Percentiles rank a stretch among this genome's conserved stretches.
These are phyloP conservation scores for Nothobranchius kuhntae DNA, from an alignment of 2,113 vertebrate species.

Conservation along the genomic window DNA sequence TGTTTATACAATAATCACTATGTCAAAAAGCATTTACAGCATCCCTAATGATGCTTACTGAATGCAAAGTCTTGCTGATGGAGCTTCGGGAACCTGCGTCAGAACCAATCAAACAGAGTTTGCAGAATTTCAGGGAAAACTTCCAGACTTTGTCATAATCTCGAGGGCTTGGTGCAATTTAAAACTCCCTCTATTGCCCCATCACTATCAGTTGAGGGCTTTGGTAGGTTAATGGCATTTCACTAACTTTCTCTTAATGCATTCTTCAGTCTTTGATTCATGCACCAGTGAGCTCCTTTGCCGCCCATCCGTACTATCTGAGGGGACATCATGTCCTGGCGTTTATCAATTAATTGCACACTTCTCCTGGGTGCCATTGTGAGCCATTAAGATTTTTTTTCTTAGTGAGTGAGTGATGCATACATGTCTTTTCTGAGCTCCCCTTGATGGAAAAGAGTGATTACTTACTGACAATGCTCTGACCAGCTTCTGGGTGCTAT, in stretches of 20 bases:
- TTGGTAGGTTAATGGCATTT: constrained; percentile 79
- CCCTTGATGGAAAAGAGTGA: constrained; percentile 58
- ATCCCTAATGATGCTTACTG: constrained; percentile 71
- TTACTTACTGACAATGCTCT: constrained; percentile 62
- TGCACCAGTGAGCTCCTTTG: constrained; percentile 65
- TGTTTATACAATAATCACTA: constrained; percentile 69
- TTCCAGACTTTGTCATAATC: constrained; percentile 68
- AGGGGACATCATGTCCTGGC: constrained; percentile 71
- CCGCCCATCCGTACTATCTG: constrained; percentile 68
- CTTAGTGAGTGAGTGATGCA: constrained; percentile 69
- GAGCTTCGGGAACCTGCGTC: constrained; percentile 64
- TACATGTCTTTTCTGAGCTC: constrained; percentile 60
- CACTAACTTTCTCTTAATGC: constrained; percentile 75
- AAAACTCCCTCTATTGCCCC: constrained; percentile 68
- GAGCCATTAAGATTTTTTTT: constrained; percentile 54
- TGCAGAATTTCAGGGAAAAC: constrained; percentile 64
- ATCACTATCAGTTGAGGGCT: constrained; percentile 73
- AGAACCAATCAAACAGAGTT: constrained; percentile 68
- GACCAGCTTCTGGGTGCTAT: constrained; percentile 49
- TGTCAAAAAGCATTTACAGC: constrained; percentile 67
- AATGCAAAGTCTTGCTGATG: constrained; percentile 59
- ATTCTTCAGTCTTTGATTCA: constrained; percentile 74
- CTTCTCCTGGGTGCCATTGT: constrained; percentile 71
- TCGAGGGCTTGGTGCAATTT: constrained; percentile 73
- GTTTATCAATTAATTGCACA: constrained; percentile 80